Conservation (phyloP, 2,797 vertebrate species). For the Pangasius mekongensis region DNA sequence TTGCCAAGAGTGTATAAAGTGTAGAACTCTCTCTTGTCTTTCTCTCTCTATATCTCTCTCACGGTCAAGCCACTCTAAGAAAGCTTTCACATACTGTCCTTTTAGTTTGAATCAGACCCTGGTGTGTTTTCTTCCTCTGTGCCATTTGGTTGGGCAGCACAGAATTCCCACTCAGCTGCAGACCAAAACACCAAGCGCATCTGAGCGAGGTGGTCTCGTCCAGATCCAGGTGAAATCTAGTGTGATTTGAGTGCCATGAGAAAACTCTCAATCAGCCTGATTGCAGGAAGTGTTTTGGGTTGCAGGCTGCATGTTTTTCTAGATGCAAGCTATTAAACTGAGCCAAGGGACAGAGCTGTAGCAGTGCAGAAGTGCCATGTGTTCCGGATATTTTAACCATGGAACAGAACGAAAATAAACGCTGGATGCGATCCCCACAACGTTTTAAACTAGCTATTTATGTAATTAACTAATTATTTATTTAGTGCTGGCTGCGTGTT, state of each 20-base stretch:
- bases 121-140: background rate
- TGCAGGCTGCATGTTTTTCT: background rate
- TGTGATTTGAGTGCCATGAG: background rate
- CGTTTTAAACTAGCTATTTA: background rate
- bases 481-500: background rate
- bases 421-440: background rate
- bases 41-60: background rate
- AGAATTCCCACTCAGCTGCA: background rate
- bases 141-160: too few species aligned
- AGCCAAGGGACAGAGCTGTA: background rate
- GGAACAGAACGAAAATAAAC: background rate
- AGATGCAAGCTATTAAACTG: background rate
- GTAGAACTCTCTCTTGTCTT: background rate
- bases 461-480: constrained; percentile 46
- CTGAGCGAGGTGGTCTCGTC: background rate
- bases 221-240: background rate
- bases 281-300: background rate
- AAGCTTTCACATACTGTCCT: background rate
- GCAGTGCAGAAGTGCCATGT: background rate
- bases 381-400: background rate
- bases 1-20: background rate
- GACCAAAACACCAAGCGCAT: background rate
- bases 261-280: background rate
- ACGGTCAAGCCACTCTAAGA: background rate
- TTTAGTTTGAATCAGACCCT: background rate